Evolutionary conservation across 2,888 invertebrate species (phyloP).

Genomic region (Chouioia cunea): DNA sequence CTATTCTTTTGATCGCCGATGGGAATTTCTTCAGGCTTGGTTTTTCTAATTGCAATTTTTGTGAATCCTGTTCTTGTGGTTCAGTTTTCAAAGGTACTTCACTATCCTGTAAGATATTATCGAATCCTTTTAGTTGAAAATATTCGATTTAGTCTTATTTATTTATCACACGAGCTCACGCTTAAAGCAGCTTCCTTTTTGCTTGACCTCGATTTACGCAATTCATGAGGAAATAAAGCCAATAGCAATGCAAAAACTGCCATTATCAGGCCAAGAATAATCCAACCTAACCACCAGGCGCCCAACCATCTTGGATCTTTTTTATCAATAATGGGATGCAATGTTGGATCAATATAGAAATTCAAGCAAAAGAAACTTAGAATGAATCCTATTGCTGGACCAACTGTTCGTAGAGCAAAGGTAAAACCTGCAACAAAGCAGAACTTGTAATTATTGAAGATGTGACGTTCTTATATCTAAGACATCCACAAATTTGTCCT

Average conservation of each 20-base stretch:
- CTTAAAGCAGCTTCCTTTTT: slow-evolving; percentile 11
- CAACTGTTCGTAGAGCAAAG: slow-evolving; percentile 70
- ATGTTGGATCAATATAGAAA: slow-evolving; percentile 73
- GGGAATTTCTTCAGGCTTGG: slow-evolving; percentile 71
- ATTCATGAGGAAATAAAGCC: slow-evolving; percentile 75
- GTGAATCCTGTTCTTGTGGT: background rate
- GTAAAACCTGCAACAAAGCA: slow-evolving; percentile 69
- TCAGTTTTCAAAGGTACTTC: slow-evolving; percentile 57
- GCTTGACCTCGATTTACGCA: slow-evolving; percentile 63
- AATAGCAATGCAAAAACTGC: slow-evolving; percentile 74
- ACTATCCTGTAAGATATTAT: slow-evolving; percentile 50
- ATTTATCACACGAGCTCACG: slow-evolving; percentile 14
- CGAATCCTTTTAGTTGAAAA: background rate
- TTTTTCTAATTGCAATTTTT: background rate
- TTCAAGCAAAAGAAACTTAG: slow-evolving; percentile 71
- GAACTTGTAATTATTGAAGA: too few relatives aligned
- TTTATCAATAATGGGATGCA: slow-evolving; percentile 73
- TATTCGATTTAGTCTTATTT: background rate
- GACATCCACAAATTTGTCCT: too few relatives aligned
- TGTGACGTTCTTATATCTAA: too few relatives aligned
- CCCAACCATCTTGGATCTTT: slow-evolving; percentile 80
- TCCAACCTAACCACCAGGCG: slow-evolving; percentile 84
- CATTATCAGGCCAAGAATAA: slow-evolving; percentile 72
- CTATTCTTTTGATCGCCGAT: slow-evolving; percentile 72
- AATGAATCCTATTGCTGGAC: slow-evolving; percentile 75